Evolutionary conservation across 2,888 invertebrate species (phyloP), one percentile per base, ranked within the genome.

Genomic region (Campoplex capitator): DNA sequence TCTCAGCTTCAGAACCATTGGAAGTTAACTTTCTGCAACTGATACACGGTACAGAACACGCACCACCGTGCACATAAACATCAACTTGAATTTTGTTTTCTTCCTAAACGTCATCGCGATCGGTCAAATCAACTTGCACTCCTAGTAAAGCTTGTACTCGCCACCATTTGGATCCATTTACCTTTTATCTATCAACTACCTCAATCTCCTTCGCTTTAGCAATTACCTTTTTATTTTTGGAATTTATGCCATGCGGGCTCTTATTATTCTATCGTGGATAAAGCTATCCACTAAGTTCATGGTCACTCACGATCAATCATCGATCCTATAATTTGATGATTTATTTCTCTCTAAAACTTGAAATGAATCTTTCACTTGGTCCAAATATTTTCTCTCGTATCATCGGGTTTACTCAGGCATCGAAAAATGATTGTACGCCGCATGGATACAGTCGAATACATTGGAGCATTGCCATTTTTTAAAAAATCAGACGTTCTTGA

Each of bases 161-260:
- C 56, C 35, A 38, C 62, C 45, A 67, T 76, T 35, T 45, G 13
- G 35, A 77, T 85, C 76, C 70, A 76, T 51, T 71, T 38, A 16
- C 7, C 13, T 73, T 28, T 77, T 77, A 73, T 85, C 80, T 56
- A 16, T 65, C 32, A 71, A 45, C 32, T 2, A 11, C 51, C n/a
- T 76, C 73, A 48, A 81, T 48, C 65, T 84, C 23, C 23, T 23
- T 23, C 23, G 23, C 23, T 23, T 23, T 23, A 23, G 23, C 23
- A 23, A 23, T 23, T 81, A 85, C 58, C 76, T 77, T 45, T 32
- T 32, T 77, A 54, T 65, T 62, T 32, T 62, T 32, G 65, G 71
- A 71, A 51, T 77, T 76, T 11, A 48, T 42, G 32, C 51, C 65
- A 76, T 76, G 76, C 76, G 71, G 85, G 85, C 42, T 13, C 38